A percentile compares a stretch with the other conserved stretches of the same genome.
These are phyloP conservation scores for Bruchidius siliquastri DNA, from an alignment of 2,888 invertebrate species.

Conservation along the genomic window DNA sequence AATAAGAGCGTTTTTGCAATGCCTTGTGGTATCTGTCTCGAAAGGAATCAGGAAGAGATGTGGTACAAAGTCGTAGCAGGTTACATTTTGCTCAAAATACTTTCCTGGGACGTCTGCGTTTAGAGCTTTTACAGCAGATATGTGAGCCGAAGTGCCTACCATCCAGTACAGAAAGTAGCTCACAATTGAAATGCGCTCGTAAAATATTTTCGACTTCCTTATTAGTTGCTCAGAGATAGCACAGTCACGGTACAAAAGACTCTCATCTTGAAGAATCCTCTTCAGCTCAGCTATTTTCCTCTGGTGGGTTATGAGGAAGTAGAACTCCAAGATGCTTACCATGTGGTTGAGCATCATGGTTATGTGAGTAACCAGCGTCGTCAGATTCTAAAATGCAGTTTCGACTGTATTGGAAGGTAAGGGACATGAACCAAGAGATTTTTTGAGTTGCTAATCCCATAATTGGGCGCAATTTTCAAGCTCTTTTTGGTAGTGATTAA, in stretches of 20 bases:
- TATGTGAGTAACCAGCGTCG: neutral
- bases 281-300: neutral
- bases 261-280: conserved; percentile 1
- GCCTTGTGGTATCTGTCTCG: neutral
- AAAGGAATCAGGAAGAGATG: conserved; percentile 5
- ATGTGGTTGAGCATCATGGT: neutral
- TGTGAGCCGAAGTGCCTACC: neutral
- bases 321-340: neutral
- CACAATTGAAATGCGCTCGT: neutral
- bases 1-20: neutral
- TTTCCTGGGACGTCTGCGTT: neutral
- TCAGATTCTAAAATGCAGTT: neutral
- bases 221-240: neutral
- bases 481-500: too few species aligned
- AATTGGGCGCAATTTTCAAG: too few species aligned
- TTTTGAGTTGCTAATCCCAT: too few species aligned
- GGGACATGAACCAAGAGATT: too few species aligned
- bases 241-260: neutral
- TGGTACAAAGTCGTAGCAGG: conserved; percentile 3
- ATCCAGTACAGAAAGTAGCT: neutral
- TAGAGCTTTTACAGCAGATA: neutral
- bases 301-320: neutral
- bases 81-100: conserved; percentile 1
- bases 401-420: too few species aligned
- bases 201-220: neutral